These are phyloP conservation scores for Micrastur ruficollis DNA, from an alignment of 2,797 vertebrate genomes.

Conservation along the genomic window DNA sequence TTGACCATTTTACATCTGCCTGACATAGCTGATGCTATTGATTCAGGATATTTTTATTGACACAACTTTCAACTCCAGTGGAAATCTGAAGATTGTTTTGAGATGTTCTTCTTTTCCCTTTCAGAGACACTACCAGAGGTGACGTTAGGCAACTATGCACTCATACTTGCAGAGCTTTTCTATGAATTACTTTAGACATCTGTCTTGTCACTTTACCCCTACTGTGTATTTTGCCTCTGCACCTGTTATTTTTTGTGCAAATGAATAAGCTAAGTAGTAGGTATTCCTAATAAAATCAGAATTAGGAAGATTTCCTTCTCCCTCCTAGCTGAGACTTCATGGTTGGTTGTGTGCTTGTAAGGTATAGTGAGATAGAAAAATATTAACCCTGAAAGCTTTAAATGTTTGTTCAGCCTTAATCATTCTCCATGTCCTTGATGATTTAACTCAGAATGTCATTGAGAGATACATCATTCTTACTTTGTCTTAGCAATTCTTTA, in stretches of 20 bases:
- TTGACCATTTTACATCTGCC: neutral
- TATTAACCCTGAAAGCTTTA: neutral
- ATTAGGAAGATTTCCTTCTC: neutral
- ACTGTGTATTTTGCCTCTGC: neutral
- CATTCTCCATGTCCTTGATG: neutral
- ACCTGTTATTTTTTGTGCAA: neutral
- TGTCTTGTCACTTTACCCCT: neutral
- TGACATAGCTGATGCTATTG: neutral
- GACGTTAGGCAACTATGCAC: neutral
- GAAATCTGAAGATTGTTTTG: neutral
- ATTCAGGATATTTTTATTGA: neutral
- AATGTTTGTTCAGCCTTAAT: neutral
- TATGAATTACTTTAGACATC: neutral
- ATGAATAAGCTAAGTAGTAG: neutral
- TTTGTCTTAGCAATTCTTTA: neutral
- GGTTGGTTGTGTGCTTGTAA: neutral
- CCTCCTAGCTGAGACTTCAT: neutral
- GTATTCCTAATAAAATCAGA: neutral
- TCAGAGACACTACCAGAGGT: neutral
- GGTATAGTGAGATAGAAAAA: neutral
- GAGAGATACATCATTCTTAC: neutral
- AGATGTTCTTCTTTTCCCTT: neutral
- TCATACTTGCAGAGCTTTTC: neutral
- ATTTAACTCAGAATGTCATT: neutral
- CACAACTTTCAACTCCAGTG: neutral